Base-by-base conservation (phyloP, 2,113 vertebrate genomes). In the Xyrauchen texanus region DNA sequence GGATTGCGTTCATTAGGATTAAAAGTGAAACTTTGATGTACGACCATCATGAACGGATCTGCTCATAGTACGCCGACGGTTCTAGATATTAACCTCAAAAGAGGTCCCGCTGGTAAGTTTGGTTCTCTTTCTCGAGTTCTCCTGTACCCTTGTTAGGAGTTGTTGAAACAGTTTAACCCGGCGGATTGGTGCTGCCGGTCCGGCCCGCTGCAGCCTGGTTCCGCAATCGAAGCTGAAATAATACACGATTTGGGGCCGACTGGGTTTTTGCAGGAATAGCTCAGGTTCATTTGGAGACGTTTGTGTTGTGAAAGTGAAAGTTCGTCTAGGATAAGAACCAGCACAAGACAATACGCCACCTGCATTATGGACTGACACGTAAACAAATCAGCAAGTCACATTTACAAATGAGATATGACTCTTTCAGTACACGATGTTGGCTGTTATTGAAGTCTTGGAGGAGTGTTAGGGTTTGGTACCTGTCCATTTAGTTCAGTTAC, bases 41-140 rank as follows among this genome's bases (percentile, higher is more conserved):
- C 77, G 2, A 68, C 45, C 81, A 86, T 44, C n/a, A 93, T 94
- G 93, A 93, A 93, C 76, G 91, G 91, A 46, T 90, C 90, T 3
- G 63, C 89, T 68, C 77, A 68, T n/a, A 64, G 77, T 10, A 52
- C 83, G 0, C 7, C 70, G 34, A 61, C 11, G 21, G 66, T 44
- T 53, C 45, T 88, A 83, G 85, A 90, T 57, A 88, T 94, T 0
- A 84, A 77, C 2, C 89, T 94, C 34, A 90, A 88, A 81, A 87
- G 93, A 47, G 92, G 93, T 62, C 87, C 91, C 0, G 82, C 91
- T 55, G 93, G 93, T 94, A 79, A 88, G 82, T 76, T 12, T 16
- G 3, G 0, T 12, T 52, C 21, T 5, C 13, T 4, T 34, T 34
- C 21, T 44, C n/a, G 46, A 62, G 4, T 12, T 46, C 21, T 11